Conservation (phyloP, 2,888 invertebrate species). For the Andrena marginata region DNA sequence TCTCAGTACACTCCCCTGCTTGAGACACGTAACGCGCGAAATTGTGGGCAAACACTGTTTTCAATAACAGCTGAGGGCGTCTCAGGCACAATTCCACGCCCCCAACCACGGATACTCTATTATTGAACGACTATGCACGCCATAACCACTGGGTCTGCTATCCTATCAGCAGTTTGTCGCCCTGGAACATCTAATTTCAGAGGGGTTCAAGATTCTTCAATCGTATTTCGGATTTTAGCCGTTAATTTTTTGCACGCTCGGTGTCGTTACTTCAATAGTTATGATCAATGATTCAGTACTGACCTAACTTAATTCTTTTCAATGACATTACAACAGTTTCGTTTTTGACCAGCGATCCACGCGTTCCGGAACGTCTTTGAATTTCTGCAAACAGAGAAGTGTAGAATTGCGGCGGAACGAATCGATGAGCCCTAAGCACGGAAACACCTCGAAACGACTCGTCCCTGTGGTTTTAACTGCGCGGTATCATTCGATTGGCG, state of each 20-base stretch:
- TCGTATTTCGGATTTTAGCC: background rate
- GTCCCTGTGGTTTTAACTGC: conserved; percentile 34
- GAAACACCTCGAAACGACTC: background rate
- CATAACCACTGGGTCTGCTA: conserved; percentile 5
- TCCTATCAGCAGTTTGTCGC: background rate
- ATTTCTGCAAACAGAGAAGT: too few species aligned
- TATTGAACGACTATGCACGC: conserved; percentile 8
- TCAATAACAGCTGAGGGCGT: conserved; percentile 7
- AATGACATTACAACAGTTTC: too few species aligned
- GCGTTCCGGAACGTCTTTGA: too few species aligned
- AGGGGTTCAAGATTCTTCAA: background rate
- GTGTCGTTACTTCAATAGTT: background rate
- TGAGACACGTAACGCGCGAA: background rate
- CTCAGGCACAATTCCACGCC: conserved; percentile 1
- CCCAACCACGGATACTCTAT: conserved; percentile 5
- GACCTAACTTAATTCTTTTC: too few species aligned
- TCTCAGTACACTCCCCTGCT: background rate
- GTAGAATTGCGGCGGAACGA: background rate
- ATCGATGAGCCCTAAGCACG: background rate
- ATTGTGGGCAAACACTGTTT: background rate
- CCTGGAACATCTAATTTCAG: background rate
- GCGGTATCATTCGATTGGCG: background rate
- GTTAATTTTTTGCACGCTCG: background rate
- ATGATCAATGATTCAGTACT: too few species aligned
- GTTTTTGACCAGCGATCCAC: too few species aligned